Evolutionary conservation across 2,888 invertebrate species (phyloP), one percentile per base, ranked within the genome.

Genomic region (Hyppa rectilinea): DNA sequence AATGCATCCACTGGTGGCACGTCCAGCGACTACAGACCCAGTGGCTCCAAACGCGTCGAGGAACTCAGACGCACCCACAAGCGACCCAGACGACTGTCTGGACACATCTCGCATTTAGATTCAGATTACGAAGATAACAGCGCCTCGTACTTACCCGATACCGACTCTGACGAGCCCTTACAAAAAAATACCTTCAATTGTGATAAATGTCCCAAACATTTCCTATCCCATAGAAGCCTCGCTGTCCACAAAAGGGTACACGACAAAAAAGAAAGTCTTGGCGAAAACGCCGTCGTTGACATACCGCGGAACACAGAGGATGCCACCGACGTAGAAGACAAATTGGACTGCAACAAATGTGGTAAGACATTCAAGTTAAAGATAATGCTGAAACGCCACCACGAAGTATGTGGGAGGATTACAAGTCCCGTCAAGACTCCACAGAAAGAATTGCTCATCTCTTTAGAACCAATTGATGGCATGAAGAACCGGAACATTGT

Each of bases 301-400:
- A 88, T 88, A 67, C 90, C 91, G 17, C 87, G 78, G 34, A 82
- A 75, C 58, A 68, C 65, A 3, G 86, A 86, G 31, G 91, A 92
- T 40, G 89, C 91, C 0, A 74, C 72, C 0, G 92, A 92, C 23
- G 88, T 87, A 2, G 93, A 93, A 7, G 92, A 94, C 49, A 92
- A 92, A 74, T 82, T 94, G 20, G 86, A 81, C 10, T 96, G 96
- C 68, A 90, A 93, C 1, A 92, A 89, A 76, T 96, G 96, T 72
- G 91, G 89, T 0, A 95, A 93, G 78, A 90, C 89, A 0, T 96
- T 96, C 80, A 96, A 96, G 84, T 83, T 96, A 55, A 95, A 96
- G 67, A 96, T 96, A 63, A 96, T 96, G 96, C 80, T 96, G 59
- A 96, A 95, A 60, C 90, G 95, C 0, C 96, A 96, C 73, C 76